Percentiles rank a stretch among this genome's conserved stretches.
These are phyloP conservation scores for Rugalucina vietnamica DNA, from an alignment of 2,888 invertebrate species.

Conservation along the genomic window DNA sequence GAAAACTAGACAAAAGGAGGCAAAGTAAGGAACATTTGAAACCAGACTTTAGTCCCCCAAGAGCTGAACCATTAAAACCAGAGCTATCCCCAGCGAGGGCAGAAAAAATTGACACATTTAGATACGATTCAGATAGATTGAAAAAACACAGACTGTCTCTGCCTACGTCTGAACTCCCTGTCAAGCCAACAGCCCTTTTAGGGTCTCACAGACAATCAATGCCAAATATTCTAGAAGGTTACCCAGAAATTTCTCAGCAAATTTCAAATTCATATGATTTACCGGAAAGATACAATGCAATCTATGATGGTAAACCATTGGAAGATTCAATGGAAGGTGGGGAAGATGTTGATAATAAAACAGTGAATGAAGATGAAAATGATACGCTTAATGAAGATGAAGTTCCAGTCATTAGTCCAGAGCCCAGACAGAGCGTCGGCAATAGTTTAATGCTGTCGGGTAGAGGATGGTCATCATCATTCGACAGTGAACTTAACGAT, in stretches of 20 bases:
- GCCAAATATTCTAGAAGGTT: constrained; percentile 46
- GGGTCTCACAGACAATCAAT: constrained; percentile 31
- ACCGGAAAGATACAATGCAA: neutral
- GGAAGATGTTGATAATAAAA: neutral
- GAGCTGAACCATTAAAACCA: constrained; percentile 49
- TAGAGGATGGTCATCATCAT: constrained; percentile 78
- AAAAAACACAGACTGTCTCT: constrained; percentile 59
- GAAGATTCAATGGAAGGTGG: constrained; percentile 34
- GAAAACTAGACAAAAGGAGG: constrained; percentile 37
- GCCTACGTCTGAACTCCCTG: constrained; percentile 17
- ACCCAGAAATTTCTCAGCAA: neutral
- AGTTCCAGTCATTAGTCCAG: neutral
- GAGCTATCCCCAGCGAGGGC: constrained; percentile 67
- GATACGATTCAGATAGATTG: constrained; percentile 46
- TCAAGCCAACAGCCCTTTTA: neutral
- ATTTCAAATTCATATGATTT: neutral
- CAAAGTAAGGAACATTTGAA: constrained; percentile 62
- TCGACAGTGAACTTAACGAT: constrained; percentile 64
- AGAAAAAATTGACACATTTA: constrained; percentile 53
- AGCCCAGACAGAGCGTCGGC: constrained; percentile 64
- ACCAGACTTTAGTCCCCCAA: constrained; percentile 49
- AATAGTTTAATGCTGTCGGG: constrained; percentile 74
- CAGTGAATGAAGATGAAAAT: constrained; percentile 12
- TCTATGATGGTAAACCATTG: constrained; percentile 45
- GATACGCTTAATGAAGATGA: constrained; percentile 29